These are phyloP conservation scores for Zonotrichia albicollis DNA, from an alignment of 2,797 vertebrate genomes.

Conservation along the genomic window DNA sequence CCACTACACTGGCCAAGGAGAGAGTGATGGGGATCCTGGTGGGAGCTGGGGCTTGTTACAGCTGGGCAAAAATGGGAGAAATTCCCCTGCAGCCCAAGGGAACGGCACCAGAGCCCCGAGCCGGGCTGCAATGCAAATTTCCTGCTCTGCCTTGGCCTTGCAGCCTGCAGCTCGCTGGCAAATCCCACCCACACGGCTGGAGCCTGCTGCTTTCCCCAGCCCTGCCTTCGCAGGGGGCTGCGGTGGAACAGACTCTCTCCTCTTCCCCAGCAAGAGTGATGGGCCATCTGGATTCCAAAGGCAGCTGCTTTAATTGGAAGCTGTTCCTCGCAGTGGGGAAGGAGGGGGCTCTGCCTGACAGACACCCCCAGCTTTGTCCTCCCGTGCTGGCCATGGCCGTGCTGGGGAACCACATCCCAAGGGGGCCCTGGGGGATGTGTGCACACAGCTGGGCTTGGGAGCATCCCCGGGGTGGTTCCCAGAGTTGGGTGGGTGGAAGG, in stretches of 20 bases:
- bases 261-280: constrained; percentile 8
- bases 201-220: neutral
- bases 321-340: neutral
- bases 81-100: neutral
- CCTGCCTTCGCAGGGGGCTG: neutral
- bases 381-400: neutral
- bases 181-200: neutral
- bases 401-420: neutral
- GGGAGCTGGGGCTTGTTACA: neutral
- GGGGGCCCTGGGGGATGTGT: neutral
- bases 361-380: neutral
- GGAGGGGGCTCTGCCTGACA: neutral
- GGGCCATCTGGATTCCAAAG: constrained; percentile 15
- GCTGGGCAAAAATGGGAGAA: neutral
- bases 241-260: neutral
- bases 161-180: neutral
- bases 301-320: constrained; percentile 3
- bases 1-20: fast-evolving
- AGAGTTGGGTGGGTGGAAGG: neutral
- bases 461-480: neutral
- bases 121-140: neutral
- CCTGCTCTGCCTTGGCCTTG: neutral
- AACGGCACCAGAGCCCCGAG: fast-evolving
- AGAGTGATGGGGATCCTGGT: fast-evolving
- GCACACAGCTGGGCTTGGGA: neutral